Percentiles rank a stretch among this genome's conserved stretches.
phyloP scores from a whole-genome alignment of 2,113 vertebrate species.

The Nothobranchius kuhntae region DNA sequence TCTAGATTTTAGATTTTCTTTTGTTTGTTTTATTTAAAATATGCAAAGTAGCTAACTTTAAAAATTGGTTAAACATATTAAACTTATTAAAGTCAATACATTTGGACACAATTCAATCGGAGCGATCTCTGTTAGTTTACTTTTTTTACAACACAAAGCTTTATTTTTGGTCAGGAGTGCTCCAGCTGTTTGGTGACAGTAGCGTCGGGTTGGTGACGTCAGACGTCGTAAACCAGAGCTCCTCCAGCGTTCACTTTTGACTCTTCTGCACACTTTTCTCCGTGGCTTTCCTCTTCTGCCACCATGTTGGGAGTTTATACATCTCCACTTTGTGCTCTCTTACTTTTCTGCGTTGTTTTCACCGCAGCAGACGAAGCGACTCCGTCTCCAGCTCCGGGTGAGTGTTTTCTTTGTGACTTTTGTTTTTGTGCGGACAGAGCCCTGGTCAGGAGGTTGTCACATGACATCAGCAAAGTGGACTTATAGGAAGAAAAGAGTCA shows the following conservation, averaged over 20 bases:
- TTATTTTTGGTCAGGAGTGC: not conserved
- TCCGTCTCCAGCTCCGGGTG: slow-evolving; percentile 51
- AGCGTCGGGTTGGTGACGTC: slow-evolving; percentile 55
- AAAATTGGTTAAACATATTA: no score
- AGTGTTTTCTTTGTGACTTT: slow-evolving; percentile 38
- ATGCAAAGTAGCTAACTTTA: no score
- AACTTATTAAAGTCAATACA: no score
- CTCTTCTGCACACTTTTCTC: not conserved
- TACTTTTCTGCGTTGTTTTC: not conserved
- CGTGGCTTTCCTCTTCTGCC: not conserved
- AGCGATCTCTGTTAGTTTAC: no score
- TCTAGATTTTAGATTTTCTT: no score
- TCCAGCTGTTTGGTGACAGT: slow-evolving; percentile 26
- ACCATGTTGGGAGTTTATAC: slow-evolving; percentile 45
- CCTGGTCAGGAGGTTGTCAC: slow-evolving; percentile 59
- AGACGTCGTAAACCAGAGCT: slow-evolving; percentile 16
- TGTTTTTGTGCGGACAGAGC: slow-evolving; percentile 2
- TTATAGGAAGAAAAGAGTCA: not conserved
- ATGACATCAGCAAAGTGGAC: slow-evolving; percentile 37
- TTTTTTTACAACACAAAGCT: no score
- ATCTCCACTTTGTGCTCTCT: not conserved
- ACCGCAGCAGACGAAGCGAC: slow-evolving; percentile 29
- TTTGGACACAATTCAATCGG: no score
- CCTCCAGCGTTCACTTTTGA: slow-evolving; percentile 31
- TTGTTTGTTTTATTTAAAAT: no score